Evolutionary conservation across 2,888 invertebrate genomes (phyloP), one percentile per base, ranked within the genome.

Genomic region (Rotaria magnacalcarata): DNA sequence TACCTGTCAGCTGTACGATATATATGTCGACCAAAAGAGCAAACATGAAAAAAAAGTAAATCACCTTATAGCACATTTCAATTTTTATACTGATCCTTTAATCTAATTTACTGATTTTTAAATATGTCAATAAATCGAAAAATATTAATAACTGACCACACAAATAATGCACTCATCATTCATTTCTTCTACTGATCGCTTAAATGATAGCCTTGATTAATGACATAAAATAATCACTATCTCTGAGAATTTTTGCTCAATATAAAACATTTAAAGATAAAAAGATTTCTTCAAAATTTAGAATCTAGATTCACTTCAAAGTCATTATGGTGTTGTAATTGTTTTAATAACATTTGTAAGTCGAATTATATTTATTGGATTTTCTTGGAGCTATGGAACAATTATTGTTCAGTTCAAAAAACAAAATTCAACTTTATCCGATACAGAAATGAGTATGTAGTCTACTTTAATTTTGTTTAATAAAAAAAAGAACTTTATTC

Each of bases 351-450:
- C 80, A 47, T 47, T 80, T 80, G 0, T 80, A 11, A 80, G 80
- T 80, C 80, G 80, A 24, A 8, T 43, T 47, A 21, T 80, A 47
- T 80, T 80, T 21, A 14, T 80, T n/a, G 80, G 80, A 47, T 80
- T 80, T n/a, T 80, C 47, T 80, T 80, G 80, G 80, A 80, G 80
- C 47, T 80, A 80, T 80, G 80, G 80, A 11, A 80, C 80, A 3
- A 47, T 80, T 80, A 80, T 80, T 47, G 80, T 47, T 7, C 47
- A 80, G 14, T 80, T 21, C 16, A 80, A 80, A n/a, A 80, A 80
- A 80, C 10, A 43, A 21, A 80, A 80, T 47, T 80, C 80, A n/a
- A 80, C 80, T 14, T 24, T 80, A 47, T 47, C 80, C 2, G 80
- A 80, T 47, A 47, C 80, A 4, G 80, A 80, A n/a, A 43, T 80